Evolutionary conservation across 2,113 vertebrate species (phyloP), one percentile per base, ranked within the genome.

Genomic region (Xenotilapia flavipinnis): DNA sequence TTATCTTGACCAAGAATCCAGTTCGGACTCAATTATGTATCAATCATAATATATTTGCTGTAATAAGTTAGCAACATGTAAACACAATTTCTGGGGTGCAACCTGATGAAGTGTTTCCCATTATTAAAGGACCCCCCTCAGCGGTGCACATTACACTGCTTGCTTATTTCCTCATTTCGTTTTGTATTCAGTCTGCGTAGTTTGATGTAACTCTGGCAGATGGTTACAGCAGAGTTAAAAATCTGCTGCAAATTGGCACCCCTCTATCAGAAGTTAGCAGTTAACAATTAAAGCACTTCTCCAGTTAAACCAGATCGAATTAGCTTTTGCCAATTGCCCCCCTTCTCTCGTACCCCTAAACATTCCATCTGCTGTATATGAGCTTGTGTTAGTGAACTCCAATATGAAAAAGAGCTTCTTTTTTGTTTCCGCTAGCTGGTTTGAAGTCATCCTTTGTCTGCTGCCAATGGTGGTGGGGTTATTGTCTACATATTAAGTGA

Each of bases 401-500:
- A 91, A 91, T 62, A 86, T 80, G 83, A 90, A 91, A 90, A 92
- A 13, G 73, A 86, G 80, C 80, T 83, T 91, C 77, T 88, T 75
- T 53, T 85, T 86, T 23, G 81, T 28, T 45, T 79, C 2, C 14
- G 80, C 40, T 55, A 65, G 81, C 90, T 94, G 85, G 87, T 93
- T 94, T 90, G 83, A 92, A 94, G 89, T 91, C 89, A 89, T 94
- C 92, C 93, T 94, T 94, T 95, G 91, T 95, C 86, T 93, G 86
- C 21, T 70, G 86, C 36, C 15, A 81, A 26, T 60, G 86, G 38
- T 19, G 21, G 54, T 81, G 81, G 91, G 90, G 82, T 88, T 91
- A 90, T 95, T 95, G 95, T 96, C 94, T 97, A 94, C 95, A 96
- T 95, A 95, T 97, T 96, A 96, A 96, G 93, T 94, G 94, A 93